phyloP scores from a whole-genome alignment of 2,797 vertebrate genomes.

The Falco rusticolus region DNA sequence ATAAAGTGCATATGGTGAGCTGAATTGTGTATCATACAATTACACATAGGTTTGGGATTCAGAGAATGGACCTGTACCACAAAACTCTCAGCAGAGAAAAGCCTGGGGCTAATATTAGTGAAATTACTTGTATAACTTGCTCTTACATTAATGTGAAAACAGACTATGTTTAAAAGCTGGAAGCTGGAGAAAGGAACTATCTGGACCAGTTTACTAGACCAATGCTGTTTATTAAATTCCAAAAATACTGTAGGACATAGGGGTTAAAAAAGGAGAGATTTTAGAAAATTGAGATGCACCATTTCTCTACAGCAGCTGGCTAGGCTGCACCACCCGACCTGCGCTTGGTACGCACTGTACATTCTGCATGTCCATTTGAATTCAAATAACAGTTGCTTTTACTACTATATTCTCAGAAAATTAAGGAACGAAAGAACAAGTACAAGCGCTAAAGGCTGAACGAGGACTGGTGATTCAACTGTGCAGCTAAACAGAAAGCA shows the following conservation, averaged over 20 bases:
- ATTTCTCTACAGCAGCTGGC: not conserved
- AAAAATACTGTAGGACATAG: not conserved
- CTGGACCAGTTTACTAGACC: constrained; percentile 1
- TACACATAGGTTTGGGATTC: constrained; percentile 38
- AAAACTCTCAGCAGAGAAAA: constrained; percentile 44
- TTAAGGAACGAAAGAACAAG: not conserved
- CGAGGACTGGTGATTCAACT: not conserved
- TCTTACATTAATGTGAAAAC: constrained; percentile 62
- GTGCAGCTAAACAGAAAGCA: not conserved
- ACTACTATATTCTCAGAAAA: not conserved
- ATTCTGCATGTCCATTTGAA: not conserved
- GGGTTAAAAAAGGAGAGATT: not conserved
- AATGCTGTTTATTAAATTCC: constrained; percentile 28
- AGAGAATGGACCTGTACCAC: constrained; percentile 32
- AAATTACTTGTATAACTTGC: constrained; percentile 60
- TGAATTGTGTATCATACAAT: constrained; percentile 6
- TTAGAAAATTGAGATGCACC: not conserved
- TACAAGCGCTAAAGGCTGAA: not conserved
- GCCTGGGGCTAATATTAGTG: constrained; percentile 58
- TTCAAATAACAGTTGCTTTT: not conserved
- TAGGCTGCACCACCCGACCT: not conserved
- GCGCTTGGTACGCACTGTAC: not conserved
- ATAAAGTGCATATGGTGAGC: constrained; percentile 13
- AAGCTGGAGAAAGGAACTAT: constrained; percentile 29
- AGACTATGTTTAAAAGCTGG: constrained; percentile 65